phyloP scores from a whole-genome alignment of 2,888 invertebrate genomes.

The Colostygia pectinataria region DNA sequence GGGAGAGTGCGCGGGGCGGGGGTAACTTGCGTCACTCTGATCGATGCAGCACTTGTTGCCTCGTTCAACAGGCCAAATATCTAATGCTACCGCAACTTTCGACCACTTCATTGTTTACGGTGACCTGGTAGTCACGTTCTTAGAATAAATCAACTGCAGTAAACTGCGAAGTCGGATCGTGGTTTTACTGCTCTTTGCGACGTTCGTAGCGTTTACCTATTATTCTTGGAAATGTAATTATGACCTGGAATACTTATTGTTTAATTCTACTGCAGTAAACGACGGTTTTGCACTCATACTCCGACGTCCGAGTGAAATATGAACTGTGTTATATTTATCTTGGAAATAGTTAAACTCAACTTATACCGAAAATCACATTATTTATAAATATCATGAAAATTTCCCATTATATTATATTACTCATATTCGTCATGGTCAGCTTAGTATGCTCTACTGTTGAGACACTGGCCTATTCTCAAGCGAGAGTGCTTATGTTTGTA shows the following conservation, averaged over 20 bases:
- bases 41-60: conserved; percentile 81
- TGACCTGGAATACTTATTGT: background rate
- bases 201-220: conserved; percentile 1
- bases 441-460: too few species aligned
- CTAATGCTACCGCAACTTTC: conserved; percentile 40
- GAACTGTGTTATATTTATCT: background rate
- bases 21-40: conserved; percentile 66
- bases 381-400: too few species aligned
- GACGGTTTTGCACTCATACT: background rate
- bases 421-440: too few species aligned
- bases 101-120: conserved; percentile 36
- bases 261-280: background rate
- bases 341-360: background rate
- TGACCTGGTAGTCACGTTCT: conserved; percentile 36
- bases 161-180: background rate
- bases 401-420: too few species aligned
- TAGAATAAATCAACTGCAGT: conserved; percentile 1
- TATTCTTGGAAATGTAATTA: conserved; percentile 7
- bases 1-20: conserved; percentile 36
- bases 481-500: too few species aligned
- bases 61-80: conserved; percentile 70
- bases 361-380: too few species aligned
- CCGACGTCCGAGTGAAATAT: too few species aligned
- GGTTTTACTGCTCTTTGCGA: background rate
- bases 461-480: too few species aligned